Percentiles rank a stretch among this genome's conserved stretches.
Evolutionary conservation across 2,888 invertebrate genomes (phyloP).

Genomic region (Chrysotoxum bicinctum): DNA sequence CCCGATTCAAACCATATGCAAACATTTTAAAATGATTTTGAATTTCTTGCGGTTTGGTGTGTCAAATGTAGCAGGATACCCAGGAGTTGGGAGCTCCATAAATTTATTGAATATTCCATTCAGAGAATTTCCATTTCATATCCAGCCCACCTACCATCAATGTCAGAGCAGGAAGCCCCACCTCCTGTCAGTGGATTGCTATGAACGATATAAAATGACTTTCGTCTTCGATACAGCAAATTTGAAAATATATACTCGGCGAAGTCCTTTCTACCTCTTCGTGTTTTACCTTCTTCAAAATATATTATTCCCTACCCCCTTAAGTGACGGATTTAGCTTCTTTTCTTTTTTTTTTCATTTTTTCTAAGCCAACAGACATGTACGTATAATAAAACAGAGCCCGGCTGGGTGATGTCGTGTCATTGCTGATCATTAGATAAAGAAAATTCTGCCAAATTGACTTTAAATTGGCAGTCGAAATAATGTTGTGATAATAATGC

Average conservation of each 20-base stretch:
- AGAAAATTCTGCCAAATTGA: constrained; percentile 45
- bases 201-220: not conserved
- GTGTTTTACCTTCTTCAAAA: not conserved
- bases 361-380: not conserved
- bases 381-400: not conserved
- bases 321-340: not conserved
- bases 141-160: not conserved
- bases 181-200: not conserved
- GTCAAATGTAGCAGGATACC: constrained; percentile 24
- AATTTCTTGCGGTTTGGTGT: not conserved
- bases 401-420: constrained; percentile 8
- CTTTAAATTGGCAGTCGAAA: constrained; percentile 53
- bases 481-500: constrained; percentile 47
- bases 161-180: constrained; percentile 19
- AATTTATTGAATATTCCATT: constrained; percentile 58
- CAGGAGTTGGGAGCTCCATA: not conserved
- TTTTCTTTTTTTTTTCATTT: too few relatives aligned
- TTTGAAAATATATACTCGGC: not conserved
- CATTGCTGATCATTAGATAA: constrained; percentile 22
- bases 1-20: constrained; percentile 6
- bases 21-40: constrained; percentile 2
- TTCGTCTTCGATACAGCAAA: not conserved
- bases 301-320: not conserved
- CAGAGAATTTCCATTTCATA: constrained; percentile 20
- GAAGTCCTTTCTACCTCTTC: not conserved